phyloP scores from a whole-genome alignment of 2,113 vertebrate species.

The Corythoichthys haematopterus region DNA sequence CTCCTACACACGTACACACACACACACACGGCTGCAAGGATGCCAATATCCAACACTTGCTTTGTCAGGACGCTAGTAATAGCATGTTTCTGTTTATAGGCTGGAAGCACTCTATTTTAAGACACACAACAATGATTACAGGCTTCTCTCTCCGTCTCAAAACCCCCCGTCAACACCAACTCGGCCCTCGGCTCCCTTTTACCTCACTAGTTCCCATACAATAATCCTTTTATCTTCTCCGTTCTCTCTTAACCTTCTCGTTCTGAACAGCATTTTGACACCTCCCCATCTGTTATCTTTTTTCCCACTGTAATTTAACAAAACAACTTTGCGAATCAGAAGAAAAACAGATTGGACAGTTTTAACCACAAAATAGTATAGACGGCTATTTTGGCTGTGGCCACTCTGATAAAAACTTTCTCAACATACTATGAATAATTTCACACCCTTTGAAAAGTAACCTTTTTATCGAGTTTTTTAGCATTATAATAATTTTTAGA shows the following conservation, averaged over 20 bases:
- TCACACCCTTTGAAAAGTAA: too few relatives aligned
- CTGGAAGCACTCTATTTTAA: slow-evolving; percentile 74
- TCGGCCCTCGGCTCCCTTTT: slow-evolving; percentile 41
- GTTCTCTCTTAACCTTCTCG: not conserved
- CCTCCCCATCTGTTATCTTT: not conserved
- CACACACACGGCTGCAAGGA: slow-evolving; percentile 24
- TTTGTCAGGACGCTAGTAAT: slow-evolving; percentile 76
- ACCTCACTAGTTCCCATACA: slow-evolving; percentile 32
- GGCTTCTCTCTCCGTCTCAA: slow-evolving; percentile 50
- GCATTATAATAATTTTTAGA: not conserved
- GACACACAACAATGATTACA: slow-evolving; percentile 77
- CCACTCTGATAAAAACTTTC: too few relatives aligned
- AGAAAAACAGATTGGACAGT: not conserved
- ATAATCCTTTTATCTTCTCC: slow-evolving; percentile 22
- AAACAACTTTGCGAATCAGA: not conserved
- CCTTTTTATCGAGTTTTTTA: not conserved
- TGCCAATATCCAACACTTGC: slow-evolving; percentile 57
- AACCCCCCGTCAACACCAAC: not conserved
- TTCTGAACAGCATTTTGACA: not conserved
- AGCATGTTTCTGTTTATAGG: slow-evolving; percentile 76
- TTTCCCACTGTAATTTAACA: not conserved
- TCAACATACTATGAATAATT: too few relatives aligned
- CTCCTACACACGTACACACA: slow-evolving; percentile 11
- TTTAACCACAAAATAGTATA: not conserved
- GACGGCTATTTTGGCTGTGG: not conserved